These are phyloP conservation scores for Tauraco erythrolophus DNA, from an alignment of 2,113 vertebrate species.

Conservation along the genomic window DNA sequence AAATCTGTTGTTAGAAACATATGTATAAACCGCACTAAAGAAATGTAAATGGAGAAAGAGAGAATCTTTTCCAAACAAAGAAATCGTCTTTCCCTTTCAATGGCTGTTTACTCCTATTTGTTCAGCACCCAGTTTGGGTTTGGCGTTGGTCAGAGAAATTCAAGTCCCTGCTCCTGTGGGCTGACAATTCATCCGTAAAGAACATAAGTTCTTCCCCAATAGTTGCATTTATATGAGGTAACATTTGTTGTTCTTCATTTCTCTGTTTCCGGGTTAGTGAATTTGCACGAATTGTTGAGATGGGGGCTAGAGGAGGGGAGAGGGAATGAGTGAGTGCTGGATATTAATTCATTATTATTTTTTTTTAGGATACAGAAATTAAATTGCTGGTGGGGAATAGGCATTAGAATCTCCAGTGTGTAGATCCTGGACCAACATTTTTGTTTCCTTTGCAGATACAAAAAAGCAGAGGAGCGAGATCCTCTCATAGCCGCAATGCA, in stretches of 20 bases:
- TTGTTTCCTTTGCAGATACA: slow-evolving; percentile 83
- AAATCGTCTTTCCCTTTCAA: background rate
- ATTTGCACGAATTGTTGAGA: background rate
- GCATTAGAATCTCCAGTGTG: background rate
- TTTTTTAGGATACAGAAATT: background rate
- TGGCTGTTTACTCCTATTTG: background rate
- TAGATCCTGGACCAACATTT: background rate
- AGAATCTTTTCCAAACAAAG: background rate
- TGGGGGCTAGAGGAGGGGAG: background rate
- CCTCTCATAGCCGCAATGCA: slow-evolving; percentile 96
- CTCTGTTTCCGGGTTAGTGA: background rate
- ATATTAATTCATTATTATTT: background rate
- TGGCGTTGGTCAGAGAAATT: background rate
- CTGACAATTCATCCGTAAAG: background rate
- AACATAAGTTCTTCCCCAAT: background rate
- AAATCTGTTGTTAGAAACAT: background rate
- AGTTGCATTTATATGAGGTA: background rate
- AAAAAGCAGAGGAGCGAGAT: slow-evolving; percentile 92
- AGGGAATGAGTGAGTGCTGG: background rate
- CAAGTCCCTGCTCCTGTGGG: background rate
- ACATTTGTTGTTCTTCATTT: background rate
- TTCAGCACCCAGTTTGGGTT: background rate
- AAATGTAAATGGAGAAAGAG: background rate
- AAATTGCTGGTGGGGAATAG: background rate
- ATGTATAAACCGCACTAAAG: background rate